phyloP scores from a whole-genome alignment of 2,113 vertebrate genomes.

The Phyllopteryx taeniolatus region DNA sequence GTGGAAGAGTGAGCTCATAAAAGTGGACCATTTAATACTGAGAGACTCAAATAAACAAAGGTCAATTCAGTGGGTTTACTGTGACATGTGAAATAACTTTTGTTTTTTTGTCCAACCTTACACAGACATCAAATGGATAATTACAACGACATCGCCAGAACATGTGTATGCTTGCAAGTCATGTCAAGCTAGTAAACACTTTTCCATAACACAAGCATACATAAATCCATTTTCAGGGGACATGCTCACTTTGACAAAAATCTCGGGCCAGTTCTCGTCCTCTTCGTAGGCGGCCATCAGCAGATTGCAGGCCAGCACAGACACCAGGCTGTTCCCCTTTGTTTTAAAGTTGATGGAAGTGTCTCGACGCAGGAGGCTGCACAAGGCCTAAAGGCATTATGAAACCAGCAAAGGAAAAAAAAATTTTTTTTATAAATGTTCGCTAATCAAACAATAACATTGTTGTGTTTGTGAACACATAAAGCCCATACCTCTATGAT shows the following conservation, averaged over 20 bases:
- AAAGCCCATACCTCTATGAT: conserved; percentile 86
- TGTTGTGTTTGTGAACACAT: neutral
- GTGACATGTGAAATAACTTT: no score
- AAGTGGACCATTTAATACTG: no score
- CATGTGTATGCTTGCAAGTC: no score
- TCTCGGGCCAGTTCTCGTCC: conserved; percentile 98
- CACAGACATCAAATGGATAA: no score
- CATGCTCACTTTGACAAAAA: conserved; percentile 88
- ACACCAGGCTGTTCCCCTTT: conserved; percentile 95
- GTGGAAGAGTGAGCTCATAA: no score
- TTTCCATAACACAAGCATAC: neutral
- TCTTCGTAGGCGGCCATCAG: conserved; percentile 98
- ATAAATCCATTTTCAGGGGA: neutral
- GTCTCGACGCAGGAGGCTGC: conserved; percentile 90
- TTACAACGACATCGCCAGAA: no score
- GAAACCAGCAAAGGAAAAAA: neutral
- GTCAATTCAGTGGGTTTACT: no score
- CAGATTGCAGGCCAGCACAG: conserved; percentile 91
- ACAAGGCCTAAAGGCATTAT: conserved; percentile 78
- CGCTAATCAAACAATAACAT: neutral
- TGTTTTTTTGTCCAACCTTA: no score
- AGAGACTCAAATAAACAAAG: no score
- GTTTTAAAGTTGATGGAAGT: conserved; percentile 97
- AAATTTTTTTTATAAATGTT: neutral
- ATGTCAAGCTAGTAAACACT: no score